Conservation (phyloP, 2,888 invertebrate genomes). For the Hypomecis atomaria region DNA sequence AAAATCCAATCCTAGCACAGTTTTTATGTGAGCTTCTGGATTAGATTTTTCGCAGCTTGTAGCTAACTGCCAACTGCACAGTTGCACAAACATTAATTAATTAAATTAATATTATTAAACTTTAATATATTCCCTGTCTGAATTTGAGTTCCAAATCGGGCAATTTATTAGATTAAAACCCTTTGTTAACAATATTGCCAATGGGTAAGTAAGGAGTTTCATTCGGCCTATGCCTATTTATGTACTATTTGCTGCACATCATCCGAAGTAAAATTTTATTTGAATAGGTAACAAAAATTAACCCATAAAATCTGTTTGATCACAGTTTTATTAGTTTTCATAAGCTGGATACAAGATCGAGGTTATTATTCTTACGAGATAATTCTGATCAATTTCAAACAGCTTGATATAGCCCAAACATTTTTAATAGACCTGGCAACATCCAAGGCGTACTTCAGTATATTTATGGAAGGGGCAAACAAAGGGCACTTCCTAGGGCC, state of each 20-base stretch:
- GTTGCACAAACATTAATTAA: no score
- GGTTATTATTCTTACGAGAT: conserved; percentile 25
- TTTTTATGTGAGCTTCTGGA: no score
- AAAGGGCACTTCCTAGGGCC: conserved; percentile 62
- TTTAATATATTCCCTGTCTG: no score
- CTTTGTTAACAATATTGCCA: conserved; percentile 31
- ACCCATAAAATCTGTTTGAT: conserved; percentile 12
- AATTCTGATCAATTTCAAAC: conserved; percentile 34
- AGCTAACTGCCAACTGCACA: no score
- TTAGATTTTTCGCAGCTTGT: no score
- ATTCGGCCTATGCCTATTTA: no score
- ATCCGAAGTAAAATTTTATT: background rate
- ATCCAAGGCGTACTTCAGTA: conserved; percentile 62
- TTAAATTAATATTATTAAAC: no score
- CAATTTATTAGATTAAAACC: conserved; percentile 7
- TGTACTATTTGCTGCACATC: no score
- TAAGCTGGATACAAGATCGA: conserved; percentile 23
- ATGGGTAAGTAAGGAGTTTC: conserved; percentile 20
- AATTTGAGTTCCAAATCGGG: background rate
- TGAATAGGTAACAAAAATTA: background rate
- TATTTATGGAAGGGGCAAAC: conserved; percentile 73
- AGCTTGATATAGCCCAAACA: conserved; percentile 36
- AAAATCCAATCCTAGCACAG: no score
- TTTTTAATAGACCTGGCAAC: conserved; percentile 44
- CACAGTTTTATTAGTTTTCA: conserved; percentile 28